Conservation (phyloP, 1,140 invertebrate genomes). For the Scaptodrosophila lebanonensis region DNA sequence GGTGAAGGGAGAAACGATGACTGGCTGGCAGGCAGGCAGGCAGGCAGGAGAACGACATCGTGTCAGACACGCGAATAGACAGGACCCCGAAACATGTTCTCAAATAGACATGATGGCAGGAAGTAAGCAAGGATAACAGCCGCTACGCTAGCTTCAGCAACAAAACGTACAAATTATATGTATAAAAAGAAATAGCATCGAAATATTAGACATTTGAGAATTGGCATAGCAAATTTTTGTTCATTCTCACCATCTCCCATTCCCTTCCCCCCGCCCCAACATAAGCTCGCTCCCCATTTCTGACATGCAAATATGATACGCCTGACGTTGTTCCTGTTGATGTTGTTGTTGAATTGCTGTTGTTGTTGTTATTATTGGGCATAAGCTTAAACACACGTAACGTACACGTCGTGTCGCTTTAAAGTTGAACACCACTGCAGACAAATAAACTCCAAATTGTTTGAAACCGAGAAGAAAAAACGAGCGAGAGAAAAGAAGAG, state of each 20-base stretch:
- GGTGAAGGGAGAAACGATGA: background rate
- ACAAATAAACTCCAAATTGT: conserved; percentile 3
- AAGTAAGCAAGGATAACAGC: conserved; percentile 28
- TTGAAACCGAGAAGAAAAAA: too few relatives aligned
- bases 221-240: conserved; percentile 60
- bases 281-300: conserved; percentile 1
- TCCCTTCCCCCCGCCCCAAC: conserved; percentile 20
- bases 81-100: conserved; percentile 2
- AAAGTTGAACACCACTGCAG: background rate
- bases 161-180: conserved; percentile 56
- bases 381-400: background rate
- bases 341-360: background rate
- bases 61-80: conserved; percentile 54
- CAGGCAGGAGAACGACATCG: conserved; percentile 14
- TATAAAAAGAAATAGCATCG: conserved; percentile 54
- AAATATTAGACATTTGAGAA: conserved; percentile 73
- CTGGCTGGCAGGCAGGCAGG: background rate
- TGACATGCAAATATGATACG: conserved; percentile 43
- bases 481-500: too few relatives aligned
- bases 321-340: conserved; percentile 19
- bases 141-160: background rate
- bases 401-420: background rate
- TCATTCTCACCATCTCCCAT: conserved; percentile 45
- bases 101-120: conserved; percentile 10
- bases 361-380: background rate